Percentiles rank a stretch among this genome's conserved stretches.
Evolutionary conservation across 2,888 invertebrate species (phyloP).

Genomic region (Cryptus viduatorius): DNA sequence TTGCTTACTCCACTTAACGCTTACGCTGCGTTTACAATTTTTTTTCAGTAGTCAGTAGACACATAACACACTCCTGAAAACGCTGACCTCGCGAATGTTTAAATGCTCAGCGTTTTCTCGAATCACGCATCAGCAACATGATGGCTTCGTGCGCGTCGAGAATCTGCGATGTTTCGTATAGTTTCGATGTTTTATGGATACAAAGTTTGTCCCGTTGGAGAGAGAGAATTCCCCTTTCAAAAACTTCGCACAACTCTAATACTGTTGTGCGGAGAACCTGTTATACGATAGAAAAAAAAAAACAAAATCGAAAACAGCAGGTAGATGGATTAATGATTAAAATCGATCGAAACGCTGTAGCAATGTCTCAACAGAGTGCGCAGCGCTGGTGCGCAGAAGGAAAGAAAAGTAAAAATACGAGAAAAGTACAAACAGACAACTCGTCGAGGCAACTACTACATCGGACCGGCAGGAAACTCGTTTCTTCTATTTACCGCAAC

Average conservation of each 20-base stretch:
- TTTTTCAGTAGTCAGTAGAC: too few relatives aligned
- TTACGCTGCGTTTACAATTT: too few relatives aligned
- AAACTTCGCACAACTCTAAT: neutral
- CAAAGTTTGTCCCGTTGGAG: neutral
- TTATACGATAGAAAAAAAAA: neutral
- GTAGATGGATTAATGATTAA: neutral
- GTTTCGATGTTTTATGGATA: neutral
- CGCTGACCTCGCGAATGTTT: too few relatives aligned
- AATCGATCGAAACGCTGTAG: neutral
- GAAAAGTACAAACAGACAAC: neutral
- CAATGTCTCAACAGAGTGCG: neutral
- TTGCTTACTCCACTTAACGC: too few relatives aligned
- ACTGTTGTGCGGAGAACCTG: neutral
- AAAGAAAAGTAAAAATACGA: neutral
- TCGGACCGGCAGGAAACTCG: neutral
- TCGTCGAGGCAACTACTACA: slow-evolving; percentile 2
- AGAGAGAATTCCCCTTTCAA: neutral
- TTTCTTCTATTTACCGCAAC: neutral
- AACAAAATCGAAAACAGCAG: neutral
- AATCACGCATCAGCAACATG: too few relatives aligned
- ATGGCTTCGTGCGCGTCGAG: too few relatives aligned
- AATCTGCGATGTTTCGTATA: neutral
- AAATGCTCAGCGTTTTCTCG: too few relatives aligned
- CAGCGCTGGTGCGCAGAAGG: neutral
- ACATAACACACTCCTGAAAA: too few relatives aligned